Evolutionary conservation across 2,888 invertebrate species (phyloP).

Genomic region (Masnerella sp.): DNA sequence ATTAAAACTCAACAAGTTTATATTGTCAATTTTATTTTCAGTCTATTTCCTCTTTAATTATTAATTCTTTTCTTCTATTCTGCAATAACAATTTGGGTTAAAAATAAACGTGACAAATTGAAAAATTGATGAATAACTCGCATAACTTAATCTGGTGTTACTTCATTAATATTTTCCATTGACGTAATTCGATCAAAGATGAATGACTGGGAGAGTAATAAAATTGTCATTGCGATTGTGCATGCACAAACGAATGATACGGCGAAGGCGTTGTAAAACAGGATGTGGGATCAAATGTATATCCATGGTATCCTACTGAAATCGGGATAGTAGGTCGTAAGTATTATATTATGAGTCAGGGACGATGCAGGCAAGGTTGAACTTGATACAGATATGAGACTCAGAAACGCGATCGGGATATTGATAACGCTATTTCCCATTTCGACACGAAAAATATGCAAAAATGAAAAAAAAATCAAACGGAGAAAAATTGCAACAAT

Average conservation of each 20-base stretch:
- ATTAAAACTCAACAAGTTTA: too few species aligned
- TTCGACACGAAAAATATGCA: too few species aligned
- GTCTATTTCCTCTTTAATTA: too few species aligned
- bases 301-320: conserved; percentile 27
- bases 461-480: too few species aligned
- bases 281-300: conserved; percentile 23
- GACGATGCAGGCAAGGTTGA: conserved; percentile 40
- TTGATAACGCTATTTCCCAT: conserved; percentile 21
- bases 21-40: too few species aligned
- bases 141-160: too few species aligned
- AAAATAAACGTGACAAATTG: too few species aligned
- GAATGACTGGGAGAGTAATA: conserved; percentile 4
- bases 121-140: too few species aligned
- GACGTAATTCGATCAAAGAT: conserved; percentile 5
- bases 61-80: too few species aligned
- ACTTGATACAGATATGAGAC: conserved; percentile 34
- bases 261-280: conserved; percentile 19
- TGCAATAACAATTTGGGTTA: too few species aligned
- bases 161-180: too few species aligned
- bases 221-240: conserved; percentile 21
- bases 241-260: conserved; percentile 6
- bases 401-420: conserved; percentile 26
- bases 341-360: conserved; percentile 58
- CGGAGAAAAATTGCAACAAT: too few species aligned
- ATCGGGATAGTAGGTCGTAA: conserved; percentile 50